Evolutionary conservation across 2,797 vertebrate genomes (phyloP).

Genomic region (Crenichthys baileyi): DNA sequence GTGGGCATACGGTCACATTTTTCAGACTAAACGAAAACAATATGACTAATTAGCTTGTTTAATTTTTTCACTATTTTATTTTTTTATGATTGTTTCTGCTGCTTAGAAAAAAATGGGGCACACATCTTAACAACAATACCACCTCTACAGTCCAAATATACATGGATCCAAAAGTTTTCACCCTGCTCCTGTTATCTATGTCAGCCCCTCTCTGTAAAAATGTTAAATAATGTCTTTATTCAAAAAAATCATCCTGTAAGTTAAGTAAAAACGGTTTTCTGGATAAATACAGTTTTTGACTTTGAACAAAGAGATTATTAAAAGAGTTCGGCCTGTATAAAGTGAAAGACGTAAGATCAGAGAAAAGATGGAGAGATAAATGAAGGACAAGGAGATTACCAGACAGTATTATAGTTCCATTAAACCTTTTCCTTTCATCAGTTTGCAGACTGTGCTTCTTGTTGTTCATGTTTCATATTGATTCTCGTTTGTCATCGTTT

Average conservation of each 20-base stretch:
- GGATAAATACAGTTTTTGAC: not conserved
- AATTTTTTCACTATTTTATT: not conserved
- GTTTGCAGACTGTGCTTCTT: not conserved
- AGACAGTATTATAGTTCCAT: constrained; percentile 1
- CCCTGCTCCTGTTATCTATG: not conserved
- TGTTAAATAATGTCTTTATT: not conserved
- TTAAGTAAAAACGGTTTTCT: not conserved
- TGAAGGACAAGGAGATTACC: not conserved
- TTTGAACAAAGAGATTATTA: constrained; percentile 1
- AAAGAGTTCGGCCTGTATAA: not conserved
- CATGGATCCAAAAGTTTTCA: not conserved
- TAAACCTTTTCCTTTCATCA: not conserved
- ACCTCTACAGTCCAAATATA: not conserved
- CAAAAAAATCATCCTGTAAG: not conserved
- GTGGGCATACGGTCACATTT: not conserved
- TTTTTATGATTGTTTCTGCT: not conserved
- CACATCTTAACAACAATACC: not conserved
- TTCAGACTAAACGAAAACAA: not conserved
- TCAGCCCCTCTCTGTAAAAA: not conserved
- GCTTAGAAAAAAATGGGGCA: not conserved
- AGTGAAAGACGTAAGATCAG: not conserved
- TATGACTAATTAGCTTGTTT: not conserved
- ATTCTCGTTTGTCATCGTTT: not conserved
- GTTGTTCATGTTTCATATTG: constrained; percentile 6
- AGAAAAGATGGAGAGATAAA: not conserved